Evolutionary conservation across 2,113 vertebrate genomes (phyloP), one percentile per base, ranked within the genome.

Genomic region (Tragelaphus strepsiceros): DNA sequence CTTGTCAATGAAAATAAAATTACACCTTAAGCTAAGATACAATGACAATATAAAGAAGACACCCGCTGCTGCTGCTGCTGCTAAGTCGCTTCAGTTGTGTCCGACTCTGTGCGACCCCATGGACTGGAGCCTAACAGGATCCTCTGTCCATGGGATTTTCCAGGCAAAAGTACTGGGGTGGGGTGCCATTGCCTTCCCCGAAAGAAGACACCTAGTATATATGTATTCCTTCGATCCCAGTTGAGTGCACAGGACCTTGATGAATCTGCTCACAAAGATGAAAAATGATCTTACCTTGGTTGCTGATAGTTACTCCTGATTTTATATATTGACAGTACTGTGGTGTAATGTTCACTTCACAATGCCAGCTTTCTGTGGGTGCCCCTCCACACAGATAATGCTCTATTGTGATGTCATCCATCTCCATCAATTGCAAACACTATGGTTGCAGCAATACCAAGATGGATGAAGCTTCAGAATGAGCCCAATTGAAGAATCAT

Each of bases 1-100:
- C 56, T 83, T 84, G 8, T 35, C 90, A 78, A 49, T 93, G 77
- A 93, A 95, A 88, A 90, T 61, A 61, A 96, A 91, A 78, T 81
- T 91, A 43, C 19, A 78, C 5, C 39, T 83, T 84, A 39, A 78
- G 56, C 28, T 53, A 43, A 21, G 46, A 83, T 43, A 2, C 67
- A 93, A 62, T 71, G 14, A 56, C 4, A 80, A 58, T 67, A 56
- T 49, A 59, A 88, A 84, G 11, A 78, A 83, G 21, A 83, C 2
- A 80, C 3, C 14, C 39, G 39, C 39, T 39, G 39, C 39, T 39
- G 39, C 39, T 39, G 39, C 39, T 39, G 39, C 39, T 39, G 39
- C 39, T 39, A 39, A 39, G 39, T 39, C 39, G 39, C 39, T 39
- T 39, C 39, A 39, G 39, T 39, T 39, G 39, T 39, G 39, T 39